Conservation (phyloP, 64 coral and sea anemone species). For the Stichodactyla helianthus region DNA sequence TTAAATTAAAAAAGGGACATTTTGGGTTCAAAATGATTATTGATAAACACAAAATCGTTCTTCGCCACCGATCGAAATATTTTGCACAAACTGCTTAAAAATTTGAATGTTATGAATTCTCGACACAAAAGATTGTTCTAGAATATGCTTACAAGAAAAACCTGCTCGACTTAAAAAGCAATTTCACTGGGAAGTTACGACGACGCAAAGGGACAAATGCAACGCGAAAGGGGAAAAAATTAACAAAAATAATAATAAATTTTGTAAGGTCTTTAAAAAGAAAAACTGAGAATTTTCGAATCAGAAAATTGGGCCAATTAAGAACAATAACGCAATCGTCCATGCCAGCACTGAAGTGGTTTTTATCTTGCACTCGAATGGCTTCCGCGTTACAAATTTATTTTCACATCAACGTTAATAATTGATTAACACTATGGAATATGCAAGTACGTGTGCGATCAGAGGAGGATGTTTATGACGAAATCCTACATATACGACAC, state of each 20-base stretch:
- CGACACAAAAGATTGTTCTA: neutral
- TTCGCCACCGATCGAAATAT: no score
- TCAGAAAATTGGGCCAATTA: neutral
- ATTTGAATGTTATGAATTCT: neutral
- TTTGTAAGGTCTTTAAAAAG: neutral
- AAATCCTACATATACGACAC: no score
- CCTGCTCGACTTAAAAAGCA: neutral
- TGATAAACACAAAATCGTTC: no score
- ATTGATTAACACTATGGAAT: neutral
- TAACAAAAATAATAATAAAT: neutral
- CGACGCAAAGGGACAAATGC: no score
- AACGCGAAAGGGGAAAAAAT: neutral
- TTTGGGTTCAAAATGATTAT: neutral
- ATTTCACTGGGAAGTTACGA: neutral
- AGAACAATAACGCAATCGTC: neutral
- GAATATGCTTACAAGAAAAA: neutral
- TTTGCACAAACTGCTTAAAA: no score
- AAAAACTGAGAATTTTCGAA: neutral
- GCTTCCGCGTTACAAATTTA: neutral
- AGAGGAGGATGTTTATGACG: neutral
- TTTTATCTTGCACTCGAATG: neutral
- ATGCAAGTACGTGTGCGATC: neutral
- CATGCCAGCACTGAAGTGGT: neutral
- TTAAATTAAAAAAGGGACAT: neutral
- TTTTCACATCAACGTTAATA: neutral